These are phyloP conservation scores for Desmodus rotundus DNA, from an alignment of 2,113 vertebrate genomes.

Conservation along the genomic window DNA sequence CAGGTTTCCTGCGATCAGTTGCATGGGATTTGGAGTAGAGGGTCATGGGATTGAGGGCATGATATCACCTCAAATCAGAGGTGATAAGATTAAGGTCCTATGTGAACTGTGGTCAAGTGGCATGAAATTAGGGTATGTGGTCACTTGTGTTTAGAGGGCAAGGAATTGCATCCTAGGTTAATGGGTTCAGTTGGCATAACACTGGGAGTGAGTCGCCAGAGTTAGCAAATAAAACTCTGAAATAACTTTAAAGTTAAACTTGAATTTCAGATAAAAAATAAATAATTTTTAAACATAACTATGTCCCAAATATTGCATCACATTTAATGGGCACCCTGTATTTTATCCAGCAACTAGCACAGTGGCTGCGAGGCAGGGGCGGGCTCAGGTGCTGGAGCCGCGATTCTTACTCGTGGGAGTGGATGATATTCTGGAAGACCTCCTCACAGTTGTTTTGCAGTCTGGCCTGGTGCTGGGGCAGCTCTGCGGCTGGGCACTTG, in stretches of 20 bases:
- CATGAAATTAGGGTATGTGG: neutral
- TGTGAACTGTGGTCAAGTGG: neutral
- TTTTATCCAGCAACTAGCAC: neutral
- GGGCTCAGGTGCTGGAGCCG: neutral
- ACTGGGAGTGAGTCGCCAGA: neutral
- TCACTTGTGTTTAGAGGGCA: neutral
- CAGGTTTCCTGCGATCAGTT: neutral
- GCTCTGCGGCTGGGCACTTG: conserved; percentile 84
- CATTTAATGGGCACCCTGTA: neutral
- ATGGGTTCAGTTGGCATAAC: neutral
- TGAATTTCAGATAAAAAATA: neutral
- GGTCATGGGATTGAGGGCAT: neutral
- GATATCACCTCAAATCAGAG: conserved; percentile 1
- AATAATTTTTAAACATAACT: neutral
- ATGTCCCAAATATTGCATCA: neutral
- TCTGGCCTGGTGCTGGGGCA: conserved; percentile 84
- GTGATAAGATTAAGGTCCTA: neutral
- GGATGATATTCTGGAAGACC: conserved; percentile 86
- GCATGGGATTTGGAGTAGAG: neutral
- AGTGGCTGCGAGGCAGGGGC: neutral
- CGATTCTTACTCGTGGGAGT: conserved; percentile 83
- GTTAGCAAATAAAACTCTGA: neutral
- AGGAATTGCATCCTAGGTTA: neutral
- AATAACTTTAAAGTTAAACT: neutral
- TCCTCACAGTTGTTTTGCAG: conserved; percentile 86